These are phyloP conservation scores for Daboia siamensis DNA, from an alignment of 2,113 vertebrate species.

Conservation along the genomic window DNA sequence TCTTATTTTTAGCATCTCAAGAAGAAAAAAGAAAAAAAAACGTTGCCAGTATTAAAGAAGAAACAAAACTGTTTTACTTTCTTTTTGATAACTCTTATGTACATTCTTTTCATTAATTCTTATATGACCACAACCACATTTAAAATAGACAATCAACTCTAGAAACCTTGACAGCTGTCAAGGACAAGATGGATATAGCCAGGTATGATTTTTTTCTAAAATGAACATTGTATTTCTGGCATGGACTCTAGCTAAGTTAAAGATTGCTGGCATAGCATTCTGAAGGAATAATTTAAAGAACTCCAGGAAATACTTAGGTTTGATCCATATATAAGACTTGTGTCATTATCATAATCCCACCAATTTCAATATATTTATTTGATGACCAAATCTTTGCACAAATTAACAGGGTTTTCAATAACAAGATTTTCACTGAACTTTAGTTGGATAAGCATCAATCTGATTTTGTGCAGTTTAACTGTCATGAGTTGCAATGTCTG, in stretches of 20 bases:
- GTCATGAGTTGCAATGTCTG: background rate
- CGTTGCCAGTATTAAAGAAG: background rate
- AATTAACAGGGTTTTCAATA: background rate
- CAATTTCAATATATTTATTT: background rate
- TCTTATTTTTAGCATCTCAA: slow-evolving; percentile 72
- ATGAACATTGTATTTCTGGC: background rate
- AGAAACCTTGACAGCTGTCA: background rate
- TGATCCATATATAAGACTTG: background rate
- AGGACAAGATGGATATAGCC: background rate
- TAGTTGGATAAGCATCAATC: background rate
- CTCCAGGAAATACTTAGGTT: background rate
- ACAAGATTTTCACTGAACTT: background rate
- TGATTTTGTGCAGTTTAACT: background rate
- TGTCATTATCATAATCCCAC: background rate
- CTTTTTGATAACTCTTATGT: slow-evolving; percentile 17
- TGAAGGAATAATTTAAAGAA: background rate
- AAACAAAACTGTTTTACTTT: slow-evolving; percentile 21
- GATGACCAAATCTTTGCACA: background rate
- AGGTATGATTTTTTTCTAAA: background rate
- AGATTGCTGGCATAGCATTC: background rate
- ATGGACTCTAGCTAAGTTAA: background rate
- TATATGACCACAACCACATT: background rate
- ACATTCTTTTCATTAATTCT: slow-evolving; percentile 19
- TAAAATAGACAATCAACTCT: background rate
- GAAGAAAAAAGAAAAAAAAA: slow-evolving; percentile 41